These are phyloP conservation scores for Forbesichthys papilliferus DNA, from an alignment of 2,113 vertebrate species.

Conservation along the genomic window DNA sequence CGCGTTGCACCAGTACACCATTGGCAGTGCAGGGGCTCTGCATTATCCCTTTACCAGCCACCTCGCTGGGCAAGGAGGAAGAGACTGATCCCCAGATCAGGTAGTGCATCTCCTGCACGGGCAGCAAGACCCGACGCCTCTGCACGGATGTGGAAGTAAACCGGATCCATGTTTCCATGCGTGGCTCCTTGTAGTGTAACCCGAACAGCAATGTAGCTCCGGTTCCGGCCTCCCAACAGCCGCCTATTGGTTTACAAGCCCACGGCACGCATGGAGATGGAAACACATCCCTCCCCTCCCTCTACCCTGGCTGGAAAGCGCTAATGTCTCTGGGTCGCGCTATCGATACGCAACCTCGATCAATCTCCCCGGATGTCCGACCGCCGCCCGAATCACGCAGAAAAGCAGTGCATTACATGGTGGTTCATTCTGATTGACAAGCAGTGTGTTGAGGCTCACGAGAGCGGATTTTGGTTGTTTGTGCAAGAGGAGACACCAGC, in stretches of 20 bases:
- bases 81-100: conserved; percentile 41
- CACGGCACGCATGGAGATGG: conserved; percentile 24
- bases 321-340: conserved; percentile 42
- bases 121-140: conserved; percentile 24
- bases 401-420: conserved; percentile 48
- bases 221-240: conserved; percentile 3
- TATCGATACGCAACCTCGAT: conserved; percentile 51
- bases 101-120: conserved; percentile 35
- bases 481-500: too few relatives aligned
- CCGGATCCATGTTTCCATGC: conserved; percentile 42
- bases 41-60: neutral
- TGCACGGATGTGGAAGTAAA: conserved; percentile 23
- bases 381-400: conserved; percentile 51
- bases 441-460: neutral
- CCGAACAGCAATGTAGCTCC: neutral
- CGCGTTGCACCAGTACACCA: conserved; percentile 1
- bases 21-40: conserved; percentile 7
- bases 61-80: conserved; percentile 12
- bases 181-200: neutral
- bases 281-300: conserved; percentile 11
- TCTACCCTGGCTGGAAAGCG: conserved; percentile 36
- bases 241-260: conserved; percentile 40
- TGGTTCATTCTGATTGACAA: conserved; percentile 49
- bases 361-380: conserved; percentile 45
- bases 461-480: neutral